Evolutionary conservation across 2,888 invertebrate species (phyloP).

Genomic region (Drosophila ustulata): DNA sequence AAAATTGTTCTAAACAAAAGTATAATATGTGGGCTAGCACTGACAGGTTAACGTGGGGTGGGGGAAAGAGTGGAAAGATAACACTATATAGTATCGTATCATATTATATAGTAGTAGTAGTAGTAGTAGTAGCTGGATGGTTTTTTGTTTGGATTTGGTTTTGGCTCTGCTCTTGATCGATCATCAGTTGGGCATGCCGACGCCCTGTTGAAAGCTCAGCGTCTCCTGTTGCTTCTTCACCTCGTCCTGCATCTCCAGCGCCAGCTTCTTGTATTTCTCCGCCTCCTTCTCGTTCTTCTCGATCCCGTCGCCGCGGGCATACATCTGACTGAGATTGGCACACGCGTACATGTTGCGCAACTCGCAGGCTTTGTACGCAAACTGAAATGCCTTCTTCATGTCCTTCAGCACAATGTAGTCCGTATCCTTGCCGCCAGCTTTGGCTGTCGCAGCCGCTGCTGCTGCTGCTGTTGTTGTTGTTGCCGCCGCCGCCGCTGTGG

Average conservation of each 20-base stretch:
- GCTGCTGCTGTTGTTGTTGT: not conserved
- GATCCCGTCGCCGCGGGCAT: slow-evolving; percentile 93
- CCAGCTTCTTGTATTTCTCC: slow-evolving; percentile 90
- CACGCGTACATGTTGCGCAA: slow-evolving; percentile 94
- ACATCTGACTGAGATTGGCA: slow-evolving; percentile 95
- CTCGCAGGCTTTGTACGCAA: slow-evolving; percentile 92
- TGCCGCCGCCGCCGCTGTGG: not conserved
- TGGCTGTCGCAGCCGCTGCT: not conserved
- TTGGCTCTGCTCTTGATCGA: not conserved
- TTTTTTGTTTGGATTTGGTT: not conserved
- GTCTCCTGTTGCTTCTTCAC: slow-evolving; percentile 86
- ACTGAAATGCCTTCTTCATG: slow-evolving; percentile 91
- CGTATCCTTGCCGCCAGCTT: slow-evolving; percentile 58
- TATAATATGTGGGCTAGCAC: not conserved
- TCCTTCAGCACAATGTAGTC: slow-evolving; percentile 88
- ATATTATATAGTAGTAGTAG: not conserved
- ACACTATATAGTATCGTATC: slow-evolving; percentile 4
- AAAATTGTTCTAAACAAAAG: slow-evolving; percentile 11
- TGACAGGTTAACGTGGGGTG: not conserved
- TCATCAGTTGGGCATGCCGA: slow-evolving; percentile 79
- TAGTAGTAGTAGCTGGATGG: not conserved
- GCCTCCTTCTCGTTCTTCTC: slow-evolving; percentile 90
- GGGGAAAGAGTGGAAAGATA: not conserved
- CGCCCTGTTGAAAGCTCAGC: slow-evolving; percentile 87
- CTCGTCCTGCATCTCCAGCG: slow-evolving; percentile 90